Evolutionary conservation across 2,888 invertebrate species (phyloP), one percentile per base, ranked within the genome.

Genomic region (Alitta virens): DNA sequence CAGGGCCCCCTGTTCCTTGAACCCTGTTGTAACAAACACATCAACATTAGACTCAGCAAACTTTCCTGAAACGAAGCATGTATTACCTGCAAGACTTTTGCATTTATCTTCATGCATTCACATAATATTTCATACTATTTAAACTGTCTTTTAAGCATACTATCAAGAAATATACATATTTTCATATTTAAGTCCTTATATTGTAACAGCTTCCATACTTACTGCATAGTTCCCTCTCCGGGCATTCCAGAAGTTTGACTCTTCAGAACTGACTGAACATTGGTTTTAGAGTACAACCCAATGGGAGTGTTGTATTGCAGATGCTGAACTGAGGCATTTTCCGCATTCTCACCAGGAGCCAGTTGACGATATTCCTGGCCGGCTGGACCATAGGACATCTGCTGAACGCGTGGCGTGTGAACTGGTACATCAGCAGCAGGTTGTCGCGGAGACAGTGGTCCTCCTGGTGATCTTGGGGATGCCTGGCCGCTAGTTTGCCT

Each of bases 271-370:
- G 77, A 76, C 65, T 71, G 62, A 16, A 79, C 74, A 70, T 80
- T 81, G 56, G 70, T 71, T 42, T 70, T 70, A 21, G 79, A 79
- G 72, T 81, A 81, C 65, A 81, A 69, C 1, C 75, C 75, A 64
- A 81, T 73, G 14, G 81, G 81, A 27, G 78, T 76, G 73, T 81
- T 81, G 71, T 81, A 81, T 73, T 81, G 81, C 60, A 78, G 71
- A 67, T 81, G 80, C 26, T 75, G 75, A 60, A 78, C 72, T 43
- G 72, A 71, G 21, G 80, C 71, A 1, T 68, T 60, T 42, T 69
- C 67, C 14, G 63, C 61, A 14, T 50, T 23, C n/a, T 51, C 14
- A 26, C 38, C 57, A 9, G 65, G 60, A 21, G 26, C 49, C 9
- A 60, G 55, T 59, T 70, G 71, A 21, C 62, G 56, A 46, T 71